Evolutionary conservation across 2,113 vertebrate species (phyloP).

Genomic region (Piprites chloris): DNA sequence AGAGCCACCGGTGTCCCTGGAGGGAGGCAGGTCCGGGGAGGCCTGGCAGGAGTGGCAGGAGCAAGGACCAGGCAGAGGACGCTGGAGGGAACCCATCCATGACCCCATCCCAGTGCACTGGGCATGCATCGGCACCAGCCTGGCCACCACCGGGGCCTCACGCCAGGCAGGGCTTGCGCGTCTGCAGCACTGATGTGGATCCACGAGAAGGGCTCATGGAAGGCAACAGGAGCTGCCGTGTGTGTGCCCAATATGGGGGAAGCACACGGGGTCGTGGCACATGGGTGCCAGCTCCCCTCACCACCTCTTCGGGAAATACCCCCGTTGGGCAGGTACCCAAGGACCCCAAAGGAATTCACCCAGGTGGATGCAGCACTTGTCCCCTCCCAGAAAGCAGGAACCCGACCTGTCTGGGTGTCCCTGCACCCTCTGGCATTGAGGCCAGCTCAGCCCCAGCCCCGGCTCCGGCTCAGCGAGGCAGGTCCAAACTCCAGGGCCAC

Average conservation of each 20-base stretch:
- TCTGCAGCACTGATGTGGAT: accelerated
- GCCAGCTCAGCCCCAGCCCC: neutral
- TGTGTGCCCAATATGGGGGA: accelerated
- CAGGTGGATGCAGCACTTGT: neutral
- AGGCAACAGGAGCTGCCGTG: accelerated
- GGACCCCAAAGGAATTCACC: neutral
- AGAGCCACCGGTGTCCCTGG: accelerated
- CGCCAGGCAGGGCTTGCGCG: accelerated
- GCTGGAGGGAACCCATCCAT: neutral
- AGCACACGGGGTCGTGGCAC: accelerated
- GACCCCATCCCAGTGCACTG: neutral
- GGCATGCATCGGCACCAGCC: neutral
- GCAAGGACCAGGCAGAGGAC: neutral
- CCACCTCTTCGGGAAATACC: accelerated
- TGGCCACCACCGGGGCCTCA: accelerated
- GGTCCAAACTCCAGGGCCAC: neutral
- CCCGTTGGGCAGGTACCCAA: neutral
- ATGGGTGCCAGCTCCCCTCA: neutral
- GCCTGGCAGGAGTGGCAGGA: accelerated
- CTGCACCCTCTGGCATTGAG: accelerated
- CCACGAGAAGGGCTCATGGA: accelerated
- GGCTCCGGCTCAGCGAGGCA: neutral
- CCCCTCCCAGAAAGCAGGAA: neutral
- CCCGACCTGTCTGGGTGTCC: accelerated
- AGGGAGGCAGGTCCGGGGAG: neutral